Evolutionary conservation across 1,140 invertebrate genomes (phyloP).

Genomic region (Heterodera carotae): DNA sequence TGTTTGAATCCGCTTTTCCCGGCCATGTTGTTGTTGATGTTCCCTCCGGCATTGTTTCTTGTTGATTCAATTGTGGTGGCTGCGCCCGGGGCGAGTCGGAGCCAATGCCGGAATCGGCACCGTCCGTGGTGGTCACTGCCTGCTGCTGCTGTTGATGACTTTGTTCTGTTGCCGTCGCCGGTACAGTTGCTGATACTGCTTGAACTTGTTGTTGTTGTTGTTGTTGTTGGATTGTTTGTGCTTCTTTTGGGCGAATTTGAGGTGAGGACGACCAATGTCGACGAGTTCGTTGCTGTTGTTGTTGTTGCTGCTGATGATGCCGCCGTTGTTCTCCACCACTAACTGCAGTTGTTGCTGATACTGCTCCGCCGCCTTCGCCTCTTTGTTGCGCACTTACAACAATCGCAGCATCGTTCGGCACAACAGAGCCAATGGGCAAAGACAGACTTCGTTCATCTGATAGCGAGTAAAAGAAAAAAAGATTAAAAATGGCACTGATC

Average conservation of each 20-base stretch:
- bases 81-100: constrained; percentile 50
- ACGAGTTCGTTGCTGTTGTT: constrained; percentile 5
- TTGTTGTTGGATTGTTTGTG: constrained; percentile 14
- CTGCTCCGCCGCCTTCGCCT: constrained; percentile 8
- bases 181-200: constrained; percentile 6
- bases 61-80: constrained; percentile 15
- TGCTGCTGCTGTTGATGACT: constrained; percentile 10
- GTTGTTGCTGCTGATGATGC: not conserved
- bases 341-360: not conserved
- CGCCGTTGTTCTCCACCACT: not conserved
- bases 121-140: constrained; percentile 37
- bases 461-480: no score
- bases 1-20: not conserved
- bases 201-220: constrained; percentile 30
- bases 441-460: constrained; percentile 52
- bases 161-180: no score
- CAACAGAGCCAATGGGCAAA: constrained; percentile 20
- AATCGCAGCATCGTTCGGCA: not conserved
- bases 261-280: not conserved
- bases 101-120: constrained; percentile 57
- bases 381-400: not conserved
- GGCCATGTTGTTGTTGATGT: not conserved
- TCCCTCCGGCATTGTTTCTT: not conserved
- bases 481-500: not conserved
- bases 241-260: constrained; percentile 13